Base-by-base conservation (phyloP, 2,888 invertebrate genomes). In the Lycia hirtaria region DNA sequence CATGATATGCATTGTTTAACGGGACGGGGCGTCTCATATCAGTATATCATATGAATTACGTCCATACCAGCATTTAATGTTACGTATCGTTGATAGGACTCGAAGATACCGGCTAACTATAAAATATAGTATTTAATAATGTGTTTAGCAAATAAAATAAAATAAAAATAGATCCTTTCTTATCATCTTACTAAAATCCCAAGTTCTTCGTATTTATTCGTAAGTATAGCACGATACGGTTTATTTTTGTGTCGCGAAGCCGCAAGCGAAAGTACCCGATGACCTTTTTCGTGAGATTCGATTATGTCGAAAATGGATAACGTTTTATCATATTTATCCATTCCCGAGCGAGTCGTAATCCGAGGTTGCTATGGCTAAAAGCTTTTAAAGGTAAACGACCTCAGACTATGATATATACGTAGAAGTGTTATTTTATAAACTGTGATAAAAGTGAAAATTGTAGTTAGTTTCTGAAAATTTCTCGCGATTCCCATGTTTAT, bases 351-450 rank as follows among this genome's bases (percentile, higher is more conserved):
- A 24, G 35, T 43, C 30, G 26, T 43, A 35, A 35, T 40, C 14
- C 10, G 35, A 37, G 26, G 14, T 44, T 43, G 14, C 33, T 20
- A 26, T 33, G 28, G 44, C 15, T 51, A 43, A 41, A 41, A 44
- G 52, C 52, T 52, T 44, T 52, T 24, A 14, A 19, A 26, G 43
- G 35, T 52, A 26, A 17, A 52, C 43, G 51, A 43, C 45, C 45
- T 43, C 22, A 1, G 19, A 24, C n/a, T n/a, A n/a, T n/a, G n/a
- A n/a, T n/a, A 19, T 19, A 43, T 37, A 22, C 35, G 12, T 12
- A 14, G n/a, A n/a, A n/a, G 9, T 15, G 15, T 14, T 47, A 35
- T 35, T 35, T n/a, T 14, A 35, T 45, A 30, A 35, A 35, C n/a
- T 33, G 12, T n/a, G 0, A 4, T 33, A 43, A 4, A 43, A 33